Evolutionary conservation across 1,140 invertebrate species (phyloP), one percentile per base, ranked within the genome.

Genomic region (Bacillus rossius): DNA sequence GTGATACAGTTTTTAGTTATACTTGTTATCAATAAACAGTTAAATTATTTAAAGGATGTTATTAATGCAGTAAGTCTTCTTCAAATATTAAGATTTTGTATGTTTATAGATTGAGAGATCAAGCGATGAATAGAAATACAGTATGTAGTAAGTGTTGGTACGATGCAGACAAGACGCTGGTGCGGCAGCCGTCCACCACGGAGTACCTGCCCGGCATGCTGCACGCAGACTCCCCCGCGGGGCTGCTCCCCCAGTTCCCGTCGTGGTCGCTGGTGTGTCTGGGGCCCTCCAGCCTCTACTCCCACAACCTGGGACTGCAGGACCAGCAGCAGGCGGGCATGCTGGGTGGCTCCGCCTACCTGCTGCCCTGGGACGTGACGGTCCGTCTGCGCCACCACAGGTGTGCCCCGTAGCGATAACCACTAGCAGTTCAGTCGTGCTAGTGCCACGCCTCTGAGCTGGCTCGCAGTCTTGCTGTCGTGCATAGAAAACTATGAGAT

Each of bases 331-430:
- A 84, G 55, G 81, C 81, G 29, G 95, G 94, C 1, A 92, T 99
- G 72, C 75, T 97, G 22, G 81, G 83, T 42, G 91, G 89, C 38
- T 91, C 92, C 19, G 94, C 96, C 68, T 97, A 91, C 72, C 77
- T 99, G 14, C 73, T 98, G 49, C 96, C 96, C 0, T 98, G 95
- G 94, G 95, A 98, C 75, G 91, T 97, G 0, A 84, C 87, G 13
- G 85, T 98, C 0, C 76, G 84, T n/a, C 45, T 54, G 7, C 47
- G 59, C 22, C 55, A 57, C 29, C 55, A 57, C n/a, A 57, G 55
- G 55, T 59, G 13, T 20, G 20, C 19, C 4, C 10, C 43, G 26
- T n/a, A n/a, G n/a, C n/a, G n/a, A n/a, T n/a, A n/a, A n/a, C n/a
- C n/a, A n/a, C n/a, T n/a, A n/a, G n/a, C n/a, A n/a, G n/a, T n/a